Percentiles rank a stretch among this genome's conserved stretches.
phyloP scores from a whole-genome alignment of 2,888 invertebrate species.

The Cephus sareptanus region DNA sequence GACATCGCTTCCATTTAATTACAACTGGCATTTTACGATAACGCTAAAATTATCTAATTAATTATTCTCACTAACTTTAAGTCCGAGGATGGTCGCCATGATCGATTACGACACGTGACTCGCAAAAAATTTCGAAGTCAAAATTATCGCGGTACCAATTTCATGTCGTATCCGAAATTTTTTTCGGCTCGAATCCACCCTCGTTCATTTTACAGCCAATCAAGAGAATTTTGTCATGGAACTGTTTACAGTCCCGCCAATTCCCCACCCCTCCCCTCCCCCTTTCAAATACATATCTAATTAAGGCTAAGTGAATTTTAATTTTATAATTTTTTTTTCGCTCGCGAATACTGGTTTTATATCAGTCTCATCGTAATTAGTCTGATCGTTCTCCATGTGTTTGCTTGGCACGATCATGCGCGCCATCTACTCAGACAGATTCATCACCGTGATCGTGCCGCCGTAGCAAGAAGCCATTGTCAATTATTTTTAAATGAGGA shows the following conservation, averaged over 20 bases:
- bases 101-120: neutral
- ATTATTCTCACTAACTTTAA: conserved; percentile 56
- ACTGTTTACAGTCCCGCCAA: conserved; percentile 9
- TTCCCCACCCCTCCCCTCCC: conserved; percentile 2
- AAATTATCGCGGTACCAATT: neutral
- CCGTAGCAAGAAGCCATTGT: conserved; percentile 9
- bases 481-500: neutral
- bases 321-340: conserved; percentile 45
- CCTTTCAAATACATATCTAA: conserved; percentile 27
- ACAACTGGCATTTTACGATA: conserved; percentile 63
- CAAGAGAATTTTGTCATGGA: conserved; percentile 47
- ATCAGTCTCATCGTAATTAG: conserved; percentile 61
- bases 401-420: neutral
- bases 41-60: conserved; percentile 58
- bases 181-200: neutral
- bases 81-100: neutral
- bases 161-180: neutral
- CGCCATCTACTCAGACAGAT: neutral
- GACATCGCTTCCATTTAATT: conserved; percentile 27
- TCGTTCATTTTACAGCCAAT: conserved; percentile 53
- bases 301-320: conserved; percentile 37
- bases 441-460: neutral
- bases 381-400: conserved; percentile 13
- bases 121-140: neutral
- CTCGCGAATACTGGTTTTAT: conserved; percentile 61